Evolutionary conservation across 92 coral and sea anemone genomes (phyloP).

Genomic region (Porites rus): DNA sequence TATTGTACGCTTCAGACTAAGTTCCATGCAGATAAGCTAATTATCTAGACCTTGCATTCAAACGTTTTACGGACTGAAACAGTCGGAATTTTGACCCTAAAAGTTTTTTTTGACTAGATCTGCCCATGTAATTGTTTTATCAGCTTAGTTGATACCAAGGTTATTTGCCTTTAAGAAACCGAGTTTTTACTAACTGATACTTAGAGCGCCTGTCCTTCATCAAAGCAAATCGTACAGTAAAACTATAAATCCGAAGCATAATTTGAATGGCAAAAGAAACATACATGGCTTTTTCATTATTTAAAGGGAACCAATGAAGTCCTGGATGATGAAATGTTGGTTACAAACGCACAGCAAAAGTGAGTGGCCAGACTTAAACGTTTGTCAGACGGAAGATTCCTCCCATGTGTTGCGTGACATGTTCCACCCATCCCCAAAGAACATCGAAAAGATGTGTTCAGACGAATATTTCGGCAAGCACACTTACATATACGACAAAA

Average conservation of each 20-base stretch:
- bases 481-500: neutral
- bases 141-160: too few species aligned
- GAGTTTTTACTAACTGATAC: too few species aligned
- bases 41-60: too few species aligned
- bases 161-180: too few species aligned
- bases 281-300: neutral
- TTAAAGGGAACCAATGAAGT: neutral
- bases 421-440: neutral
- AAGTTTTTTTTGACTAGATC: too few species aligned
- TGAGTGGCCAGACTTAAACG: neutral
- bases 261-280: neutral
- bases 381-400: neutral
- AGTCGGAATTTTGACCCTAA: too few species aligned
- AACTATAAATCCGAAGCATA: neutral
- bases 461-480: neutral
- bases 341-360: neutral
- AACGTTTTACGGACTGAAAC: too few species aligned
- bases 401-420: neutral
- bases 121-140: too few species aligned
- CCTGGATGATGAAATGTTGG: conserved; percentile 15
- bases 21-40: too few species aligned
- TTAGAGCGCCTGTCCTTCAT: too few species aligned
- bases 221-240: neutral
- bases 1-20: too few species aligned
- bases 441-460: neutral